Base-by-base conservation (phyloP, 2,113 vertebrate species). In the Pagrus major region DNA sequence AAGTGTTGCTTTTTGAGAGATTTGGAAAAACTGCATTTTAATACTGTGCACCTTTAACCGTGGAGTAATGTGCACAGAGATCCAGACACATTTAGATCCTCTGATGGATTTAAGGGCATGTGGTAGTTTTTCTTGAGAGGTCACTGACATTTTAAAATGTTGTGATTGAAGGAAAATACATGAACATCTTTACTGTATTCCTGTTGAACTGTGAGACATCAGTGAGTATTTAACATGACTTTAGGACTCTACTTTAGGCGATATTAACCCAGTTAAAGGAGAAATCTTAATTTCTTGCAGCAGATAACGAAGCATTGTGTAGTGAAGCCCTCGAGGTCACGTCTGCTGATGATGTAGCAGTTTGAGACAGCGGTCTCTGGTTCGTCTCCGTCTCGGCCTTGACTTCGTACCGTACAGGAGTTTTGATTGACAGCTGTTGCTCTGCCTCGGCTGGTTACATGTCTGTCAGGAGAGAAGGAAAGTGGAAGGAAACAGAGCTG, bases 401-500 rank as follows among this genome's bases (percentile, higher is more conserved):
- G 33, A n/a, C 55, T 35, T 23, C 0, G 9, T 25, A 2, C 9
- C 6, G 23, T 4, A 21, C 5, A 11, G 25, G 18, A 0, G 18
- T 1, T 54, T 10, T 84, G 73, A 84, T n/a, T 78, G 84, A 64
- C 80, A 63, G 83, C 56, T 77, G 80, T 14, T 44, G 14, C n/a
- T 68, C 52, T 10, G 29, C 49, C 29, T 11, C 4, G 12, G 54
- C 44, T 31, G 61, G 52, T 16, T 49, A 8, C 31, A 7, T 1
- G 23, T 72, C 68, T 65, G 69, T 81, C 75, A 47, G 60, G 9
- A 6, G 1, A 46, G 37, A 58, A 83, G 81, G 72, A 78, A 46
- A 29, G 8, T 1, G 52, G 37, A 58, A 83, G 81, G 72, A 78
- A 46, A 29, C 46, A 0, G n/a, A 61, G 60, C 61, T 14, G n/a